Percentiles rank a stretch among this genome's conserved stretches.
Evolutionary conservation across 64 coral and sea anemone species (phyloP).

Genomic region (Hydrozoanthus tunicans): DNA sequence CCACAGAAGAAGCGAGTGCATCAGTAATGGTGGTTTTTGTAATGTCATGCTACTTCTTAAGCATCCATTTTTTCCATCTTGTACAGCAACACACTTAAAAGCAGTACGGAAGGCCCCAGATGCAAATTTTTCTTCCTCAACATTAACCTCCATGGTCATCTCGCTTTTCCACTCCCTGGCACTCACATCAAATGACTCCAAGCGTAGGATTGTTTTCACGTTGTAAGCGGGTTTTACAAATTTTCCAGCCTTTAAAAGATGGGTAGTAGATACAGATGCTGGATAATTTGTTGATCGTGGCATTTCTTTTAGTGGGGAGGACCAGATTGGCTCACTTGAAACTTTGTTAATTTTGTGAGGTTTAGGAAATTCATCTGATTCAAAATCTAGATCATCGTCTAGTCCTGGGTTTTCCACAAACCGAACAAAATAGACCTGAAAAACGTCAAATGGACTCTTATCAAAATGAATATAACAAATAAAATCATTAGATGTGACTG

Average conservation of each 20-base stretch:
- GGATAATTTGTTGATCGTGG: conserved; percentile 18
- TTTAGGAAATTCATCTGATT: no score
- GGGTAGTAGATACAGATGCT: conserved; percentile 1
- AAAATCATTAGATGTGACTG: no score
- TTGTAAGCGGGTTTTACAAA: conserved; percentile 27
- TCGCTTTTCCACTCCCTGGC: neutral
- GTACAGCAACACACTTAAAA: neutral
- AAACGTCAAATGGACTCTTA: no score
- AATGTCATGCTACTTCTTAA: neutral
- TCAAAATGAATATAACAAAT: no score
- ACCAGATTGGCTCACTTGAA: no score
- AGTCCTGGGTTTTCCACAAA: no score
- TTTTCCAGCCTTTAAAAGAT: conserved; percentile 10
- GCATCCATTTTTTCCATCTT: neutral
- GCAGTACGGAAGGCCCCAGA: conserved; percentile 44
- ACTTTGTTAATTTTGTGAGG: no score
- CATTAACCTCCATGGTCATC: neutral
- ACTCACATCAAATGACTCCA: conserved; percentile 28
- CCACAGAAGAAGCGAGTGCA: neutral
- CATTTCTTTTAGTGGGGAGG: neutral
- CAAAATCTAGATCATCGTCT: no score
- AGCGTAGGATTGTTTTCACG: neutral
- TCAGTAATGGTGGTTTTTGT: neutral
- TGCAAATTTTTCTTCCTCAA: conserved; percentile 45
- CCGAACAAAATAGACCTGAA: no score